Evolutionary conservation across 2,888 invertebrate species (phyloP), one percentile per base, ranked within the genome.

Genomic region (Limnephilus rhombicus): DNA sequence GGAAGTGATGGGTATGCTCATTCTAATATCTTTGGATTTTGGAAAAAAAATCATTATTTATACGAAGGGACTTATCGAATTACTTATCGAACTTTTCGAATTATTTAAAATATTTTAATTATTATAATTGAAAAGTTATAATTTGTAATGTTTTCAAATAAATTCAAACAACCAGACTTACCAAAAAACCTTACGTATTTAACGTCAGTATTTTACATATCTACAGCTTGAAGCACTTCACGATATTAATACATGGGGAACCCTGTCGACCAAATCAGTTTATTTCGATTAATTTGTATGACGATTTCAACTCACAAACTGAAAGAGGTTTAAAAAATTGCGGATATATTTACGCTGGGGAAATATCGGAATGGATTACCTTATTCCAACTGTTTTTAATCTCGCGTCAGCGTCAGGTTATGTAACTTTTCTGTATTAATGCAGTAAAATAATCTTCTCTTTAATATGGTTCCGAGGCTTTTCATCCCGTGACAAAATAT

Each of bases 281-380:
- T n/a, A 68, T 24, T 68, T 18, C 18, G 7, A 24, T 18, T 24
- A 68, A 24, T 68, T 68, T 24, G 9, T 68, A 68, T 68, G 68
- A 68, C 24, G 68, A 24, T 24, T 24, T 68, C 24, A 68, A 24
- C 18, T 24, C 68, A 68, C 24, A 68, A 68, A 68, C 53, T 68
- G 24, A 68, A 68, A 68, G 53, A 9, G 68, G 24, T 68, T 68
- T 68, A 7, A 24, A 24, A 68, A 68, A 68, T 68, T 24, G 68
- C 68, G 24, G 2, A n/a, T 68, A 24, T n/a, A 24, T 68, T 68
- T n/a, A 18, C 68, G 24, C 68, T 68, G 1, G 68, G 68, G 68
- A 68, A 68, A 68, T 68, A 68, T 68, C 68, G 68, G 68, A n/a
- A 68, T 68, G 68, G 68, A n/a, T 68, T 68, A n/a, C 68, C n/a